Conservation (phyloP, 2,888 invertebrate species). For the Sympetrum striolatum region DNA sequence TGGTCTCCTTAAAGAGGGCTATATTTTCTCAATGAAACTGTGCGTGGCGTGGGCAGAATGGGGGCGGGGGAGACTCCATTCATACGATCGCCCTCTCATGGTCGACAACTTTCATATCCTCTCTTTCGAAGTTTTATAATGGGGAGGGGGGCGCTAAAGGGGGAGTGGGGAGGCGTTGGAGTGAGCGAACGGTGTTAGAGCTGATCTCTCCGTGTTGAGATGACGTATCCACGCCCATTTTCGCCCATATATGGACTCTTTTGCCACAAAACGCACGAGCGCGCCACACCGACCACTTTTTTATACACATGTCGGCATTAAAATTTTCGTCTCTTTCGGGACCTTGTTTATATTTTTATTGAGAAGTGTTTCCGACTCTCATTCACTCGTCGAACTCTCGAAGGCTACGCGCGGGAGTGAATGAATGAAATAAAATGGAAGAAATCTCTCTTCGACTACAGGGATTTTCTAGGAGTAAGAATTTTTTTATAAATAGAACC, state of each 20-base stretch:
- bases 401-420: background rate
- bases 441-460: background rate
- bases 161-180: background rate
- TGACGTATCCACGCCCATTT: constrained; percentile 38
- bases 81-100: constrained; percentile 11
- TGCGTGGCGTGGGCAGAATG: background rate
- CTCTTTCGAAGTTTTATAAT: constrained; percentile 21
- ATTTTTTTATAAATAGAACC: too few relatives aligned
- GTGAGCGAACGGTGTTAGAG: constrained; percentile 24
- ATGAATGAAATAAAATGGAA: background rate
- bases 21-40: constrained; percentile 26
- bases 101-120: constrained; percentile 39
- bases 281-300: background rate
- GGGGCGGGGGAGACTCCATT: background rate
- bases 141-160: background rate
- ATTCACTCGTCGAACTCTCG: background rate
- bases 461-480: too few relatives aligned
- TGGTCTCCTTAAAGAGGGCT: background rate
- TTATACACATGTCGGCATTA: background rate
- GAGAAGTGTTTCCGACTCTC: background rate
- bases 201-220: constrained; percentile 24
- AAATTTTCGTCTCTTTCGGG: background rate
- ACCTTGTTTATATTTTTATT: background rate
- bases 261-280: constrained; percentile 5
- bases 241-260: constrained; percentile 25